Percentiles rank a stretch among this genome's conserved stretches.
phyloP scores from a whole-genome alignment of 2,113 vertebrate species.

The Cygnus buccinator region DNA sequence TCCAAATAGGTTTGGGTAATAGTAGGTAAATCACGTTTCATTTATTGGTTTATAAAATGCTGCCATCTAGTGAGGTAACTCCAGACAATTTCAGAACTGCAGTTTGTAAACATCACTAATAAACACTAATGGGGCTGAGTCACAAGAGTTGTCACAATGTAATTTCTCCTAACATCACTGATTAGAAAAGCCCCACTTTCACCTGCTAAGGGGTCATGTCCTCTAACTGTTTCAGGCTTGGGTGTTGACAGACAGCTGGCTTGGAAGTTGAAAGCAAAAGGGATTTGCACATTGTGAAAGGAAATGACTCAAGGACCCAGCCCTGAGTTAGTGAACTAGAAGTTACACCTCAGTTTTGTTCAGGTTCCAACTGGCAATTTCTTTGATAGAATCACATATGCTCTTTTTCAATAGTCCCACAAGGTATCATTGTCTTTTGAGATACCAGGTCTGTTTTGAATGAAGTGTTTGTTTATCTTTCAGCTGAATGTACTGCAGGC shows the following conservation, averaged over 20 bases:
- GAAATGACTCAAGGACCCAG: slow-evolving; percentile 50
- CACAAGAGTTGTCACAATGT: neutral
- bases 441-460: slow-evolving; percentile 29
- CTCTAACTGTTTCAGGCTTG: neutral
- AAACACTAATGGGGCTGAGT: slow-evolving; percentile 4
- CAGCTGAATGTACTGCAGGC: neutral
- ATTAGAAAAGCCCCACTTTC: slow-evolving; percentile 37
- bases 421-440: neutral
- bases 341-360: slow-evolving; percentile 55
- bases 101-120: slow-evolving; percentile 8
- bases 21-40: slow-evolving; percentile 12
- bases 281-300: slow-evolving; percentile 54
- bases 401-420: neutral
- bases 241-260: slow-evolving; percentile 54
- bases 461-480: slow-evolving; percentile 2
- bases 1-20: neutral
- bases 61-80: slow-evolving; percentile 69
- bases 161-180: neutral
- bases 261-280: slow-evolving; percentile 45
- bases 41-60: slow-evolving; percentile 62
- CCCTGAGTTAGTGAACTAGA: slow-evolving; percentile 22
- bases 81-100: neutral
- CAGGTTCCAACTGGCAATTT: slow-evolving; percentile 35
- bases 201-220: slow-evolving; percentile 20
- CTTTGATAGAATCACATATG: neutral